Conservation (phyloP, 2,888 invertebrate species). For the Erebia palarica region DNA sequence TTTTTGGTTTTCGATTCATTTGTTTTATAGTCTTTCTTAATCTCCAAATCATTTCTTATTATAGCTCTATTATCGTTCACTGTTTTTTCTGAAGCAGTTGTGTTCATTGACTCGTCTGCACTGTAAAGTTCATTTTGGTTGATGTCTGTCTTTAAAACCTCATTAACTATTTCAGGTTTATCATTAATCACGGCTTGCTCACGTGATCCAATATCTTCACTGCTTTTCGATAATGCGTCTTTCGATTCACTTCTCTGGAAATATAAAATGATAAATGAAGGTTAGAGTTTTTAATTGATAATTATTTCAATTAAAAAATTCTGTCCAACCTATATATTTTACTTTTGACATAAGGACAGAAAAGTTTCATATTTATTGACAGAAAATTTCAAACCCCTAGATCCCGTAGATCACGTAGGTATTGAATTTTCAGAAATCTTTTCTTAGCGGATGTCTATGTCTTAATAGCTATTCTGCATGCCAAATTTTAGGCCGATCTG, state of each 20-base stretch:
- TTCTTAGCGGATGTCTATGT: no score
- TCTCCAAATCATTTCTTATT: slow-evolving; percentile 7
- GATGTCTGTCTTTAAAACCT: slow-evolving; percentile 47
- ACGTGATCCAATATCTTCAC: slow-evolving; percentile 25
- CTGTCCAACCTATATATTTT: no score
- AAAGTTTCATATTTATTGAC: no score
- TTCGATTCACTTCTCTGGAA: slow-evolving; percentile 47
- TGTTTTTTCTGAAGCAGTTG: not conserved
- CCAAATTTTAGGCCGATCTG: no score
- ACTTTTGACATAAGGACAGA: no score
- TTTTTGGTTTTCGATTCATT: not conserved
- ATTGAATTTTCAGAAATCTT: no score
- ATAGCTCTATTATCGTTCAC: not conserved
- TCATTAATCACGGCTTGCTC: slow-evolving; percentile 36
- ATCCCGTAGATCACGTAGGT: no score
- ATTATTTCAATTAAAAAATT: not conserved
- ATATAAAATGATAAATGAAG: slow-evolving; percentile 31
- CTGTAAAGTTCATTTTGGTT: not conserved
- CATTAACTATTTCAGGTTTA: slow-evolving; percentile 58
- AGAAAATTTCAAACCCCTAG: no score
- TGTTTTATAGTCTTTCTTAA: not conserved
- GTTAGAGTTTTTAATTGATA: not conserved
- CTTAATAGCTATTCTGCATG: no score
- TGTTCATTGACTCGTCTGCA: not conserved
- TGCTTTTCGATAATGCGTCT: slow-evolving; percentile 34